Percentiles rank a stretch among this genome's conserved stretches.
Evolutionary conservation across 2,888 invertebrate genomes (phyloP).

Genomic region (Mayetiola destructor): DNA sequence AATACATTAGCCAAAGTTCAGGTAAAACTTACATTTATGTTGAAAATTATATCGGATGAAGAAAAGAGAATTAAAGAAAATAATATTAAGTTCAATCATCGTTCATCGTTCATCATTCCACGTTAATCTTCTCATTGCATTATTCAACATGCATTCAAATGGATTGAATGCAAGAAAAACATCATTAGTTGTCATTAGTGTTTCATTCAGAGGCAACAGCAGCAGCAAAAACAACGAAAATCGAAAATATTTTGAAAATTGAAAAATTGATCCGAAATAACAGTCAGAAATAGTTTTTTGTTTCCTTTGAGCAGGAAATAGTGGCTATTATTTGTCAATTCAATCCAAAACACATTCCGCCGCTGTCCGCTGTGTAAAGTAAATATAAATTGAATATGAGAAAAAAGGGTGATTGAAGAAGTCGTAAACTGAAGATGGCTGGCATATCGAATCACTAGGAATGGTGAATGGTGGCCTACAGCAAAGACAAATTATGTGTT

Average conservation of each 20-base stretch:
- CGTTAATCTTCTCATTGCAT: background rate
- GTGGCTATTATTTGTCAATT: constrained; percentile 3
- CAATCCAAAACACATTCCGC: background rate
- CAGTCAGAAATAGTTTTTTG: background rate
- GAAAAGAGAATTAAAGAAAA: background rate
- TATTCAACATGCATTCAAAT: background rate
- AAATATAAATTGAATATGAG: background rate
- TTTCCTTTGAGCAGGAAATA: background rate
- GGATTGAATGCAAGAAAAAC: too few relatives aligned
- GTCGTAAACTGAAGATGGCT: background rate
- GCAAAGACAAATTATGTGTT: background rate
- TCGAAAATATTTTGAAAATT: too few relatives aligned
- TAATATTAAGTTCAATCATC: too few relatives aligned
- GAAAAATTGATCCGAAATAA: constrained; percentile 1
- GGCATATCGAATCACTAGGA: background rate
- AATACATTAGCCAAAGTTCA: constrained; percentile 15
- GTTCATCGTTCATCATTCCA: too few relatives aligned
- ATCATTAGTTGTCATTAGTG: constrained; percentile 7
- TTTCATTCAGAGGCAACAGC: background rate
- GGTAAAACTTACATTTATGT: too few relatives aligned
- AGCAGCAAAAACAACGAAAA: background rate
- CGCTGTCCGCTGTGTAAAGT: background rate
- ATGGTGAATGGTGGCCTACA: background rate
- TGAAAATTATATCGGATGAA: background rate
- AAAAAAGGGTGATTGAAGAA: background rate